Base-by-base conservation (phyloP, 2,888 invertebrate genomes). In the Tupiocoris notatus region DNA sequence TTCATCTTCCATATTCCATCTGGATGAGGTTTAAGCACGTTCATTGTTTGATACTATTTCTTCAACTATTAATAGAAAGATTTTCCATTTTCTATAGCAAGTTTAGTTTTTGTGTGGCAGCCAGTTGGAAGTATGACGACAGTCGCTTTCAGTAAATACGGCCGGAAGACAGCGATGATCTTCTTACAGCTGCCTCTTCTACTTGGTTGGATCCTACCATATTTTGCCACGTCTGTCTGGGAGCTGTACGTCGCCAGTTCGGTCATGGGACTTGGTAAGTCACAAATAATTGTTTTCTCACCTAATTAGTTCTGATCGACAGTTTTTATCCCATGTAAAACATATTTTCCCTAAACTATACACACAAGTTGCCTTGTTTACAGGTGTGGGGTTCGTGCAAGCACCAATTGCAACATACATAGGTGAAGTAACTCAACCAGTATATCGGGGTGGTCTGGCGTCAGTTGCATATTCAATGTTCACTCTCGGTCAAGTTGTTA, bases 71-170 rank as follows among this genome's bases (percentile, higher is more conserved):
- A n/a, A n/a, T n/a, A n/a, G n/a, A n/a, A n/a, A n/a, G n/a, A n/a
- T n/a, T n/a, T n/a, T n/a, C 39, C 22, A 3, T 71, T 63, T 20
- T 22, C 58, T 75, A 20, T 68, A 78, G 78, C 77, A 21, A 78
- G 78, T 71, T 74, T 78, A n/a, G 78, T 78, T n/a, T 78, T 78
- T 66, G 75, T 78, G 9, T 78, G 77, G 77, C 78, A 78, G 66
- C 78, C 78, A 2, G 77, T 78, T 20, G 78, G 78, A 7, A 77
- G 77, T 22, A 63, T 78, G 24, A 68, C 62, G 20, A 74, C 78
- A 1, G 77, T 78, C 6, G 74, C 77, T 7, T 23, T 78, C 39
- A 73, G 77, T 24, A 63, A 74, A 2, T 75, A 70, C 6, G 78
- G 78, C 12, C 54, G 78, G 39, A 78, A 78, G 65, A 77, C 68